Evolutionary conservation across 53 echinoderm and acorn worm genomes (phyloP).

Genomic region (Holothuria leucospilota): DNA sequence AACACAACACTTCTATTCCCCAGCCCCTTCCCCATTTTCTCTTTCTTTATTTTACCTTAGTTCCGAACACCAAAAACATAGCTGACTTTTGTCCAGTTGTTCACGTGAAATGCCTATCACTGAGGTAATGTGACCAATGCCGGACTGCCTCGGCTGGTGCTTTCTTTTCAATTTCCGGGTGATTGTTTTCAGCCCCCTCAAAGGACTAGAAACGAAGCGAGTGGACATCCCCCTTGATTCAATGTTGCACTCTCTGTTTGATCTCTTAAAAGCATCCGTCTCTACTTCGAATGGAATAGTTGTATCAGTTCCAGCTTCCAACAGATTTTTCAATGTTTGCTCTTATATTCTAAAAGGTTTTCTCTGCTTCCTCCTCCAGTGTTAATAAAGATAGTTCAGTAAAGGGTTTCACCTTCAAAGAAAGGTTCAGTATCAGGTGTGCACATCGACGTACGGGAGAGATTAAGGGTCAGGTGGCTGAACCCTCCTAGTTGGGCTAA

Average conservation of each 20-base stretch:
- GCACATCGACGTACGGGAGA: too few species aligned
- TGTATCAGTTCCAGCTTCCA: slow-evolving; percentile 39
- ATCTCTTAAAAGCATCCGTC: slow-evolving; percentile 47
- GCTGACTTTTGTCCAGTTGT: slow-evolving; percentile 53
- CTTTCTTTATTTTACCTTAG: slow-evolving; percentile 51
- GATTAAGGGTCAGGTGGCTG: too few species aligned
- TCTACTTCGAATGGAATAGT: slow-evolving; percentile 52
- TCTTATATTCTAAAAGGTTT: slow-evolving; percentile 26
- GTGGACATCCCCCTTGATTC: slow-evolving; percentile 41
- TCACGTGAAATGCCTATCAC: slow-evolving; percentile 39
- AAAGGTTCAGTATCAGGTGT: slow-evolving; percentile 33
- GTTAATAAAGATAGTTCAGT: slow-evolving; percentile 4
- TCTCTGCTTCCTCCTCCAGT: slow-evolving; percentile 39
- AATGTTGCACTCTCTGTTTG: slow-evolving; percentile 8
- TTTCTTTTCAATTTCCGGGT: slow-evolving; percentile 47
- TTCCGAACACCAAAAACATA: slow-evolving; percentile 49
- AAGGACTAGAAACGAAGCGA: slow-evolving; percentile 37
- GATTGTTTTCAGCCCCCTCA: slow-evolving; percentile 40
- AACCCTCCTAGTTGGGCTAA: too few species aligned
- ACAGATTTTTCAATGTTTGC: slow-evolving; percentile 29
- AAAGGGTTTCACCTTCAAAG: slow-evolving; percentile 47
- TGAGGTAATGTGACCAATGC: slow-evolving; percentile 41
- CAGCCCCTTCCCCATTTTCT: slow-evolving; percentile 54
- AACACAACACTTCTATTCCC: slow-evolving; percentile 49
- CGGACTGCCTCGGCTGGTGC: slow-evolving; percentile 35